These are phyloP conservation scores for Podocnemis expansa DNA, from an alignment of 2,113 vertebrate genomes.

Conservation along the genomic window DNA sequence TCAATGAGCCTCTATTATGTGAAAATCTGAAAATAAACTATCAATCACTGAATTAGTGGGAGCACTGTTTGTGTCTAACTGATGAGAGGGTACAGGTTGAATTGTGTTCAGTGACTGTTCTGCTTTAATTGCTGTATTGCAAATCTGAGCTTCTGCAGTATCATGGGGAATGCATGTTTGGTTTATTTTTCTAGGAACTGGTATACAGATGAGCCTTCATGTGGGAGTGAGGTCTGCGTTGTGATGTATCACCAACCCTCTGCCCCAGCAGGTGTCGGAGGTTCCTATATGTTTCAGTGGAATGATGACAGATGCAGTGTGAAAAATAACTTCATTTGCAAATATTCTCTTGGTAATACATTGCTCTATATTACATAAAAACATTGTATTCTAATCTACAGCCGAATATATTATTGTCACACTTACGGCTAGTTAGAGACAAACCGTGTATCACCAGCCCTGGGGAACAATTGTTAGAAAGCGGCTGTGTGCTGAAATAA, in stretches of 20 bases:
- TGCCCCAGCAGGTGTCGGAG: constrained; percentile 78
- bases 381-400: accelerated
- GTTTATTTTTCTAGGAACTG: constrained; percentile 85
- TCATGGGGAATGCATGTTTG: accelerated
- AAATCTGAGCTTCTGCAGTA: not conserved
- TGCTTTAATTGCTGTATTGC: accelerated
- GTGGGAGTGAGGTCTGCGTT: constrained; percentile 89
- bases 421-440: accelerated
- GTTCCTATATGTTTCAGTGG: constrained; percentile 90
- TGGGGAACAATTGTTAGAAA: not conserved
- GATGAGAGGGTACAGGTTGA: accelerated
- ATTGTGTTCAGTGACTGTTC: accelerated
- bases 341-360: constrained; percentile 87
- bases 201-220: constrained; percentile 93
- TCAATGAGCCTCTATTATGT: not conserved
- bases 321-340: constrained; percentile 98
- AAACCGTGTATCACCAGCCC: not conserved
- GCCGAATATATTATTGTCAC: not conserved
- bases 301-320: constrained; percentile 91
- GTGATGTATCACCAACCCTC: constrained; percentile 91
- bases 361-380: not conserved
- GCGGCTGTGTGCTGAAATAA: accelerated
- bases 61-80: accelerated
- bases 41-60: accelerated
- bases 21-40: not conserved